Base-by-base conservation (phyloP, 23 tunicate genomes). In the Clavelina lepadiformis region DNA sequence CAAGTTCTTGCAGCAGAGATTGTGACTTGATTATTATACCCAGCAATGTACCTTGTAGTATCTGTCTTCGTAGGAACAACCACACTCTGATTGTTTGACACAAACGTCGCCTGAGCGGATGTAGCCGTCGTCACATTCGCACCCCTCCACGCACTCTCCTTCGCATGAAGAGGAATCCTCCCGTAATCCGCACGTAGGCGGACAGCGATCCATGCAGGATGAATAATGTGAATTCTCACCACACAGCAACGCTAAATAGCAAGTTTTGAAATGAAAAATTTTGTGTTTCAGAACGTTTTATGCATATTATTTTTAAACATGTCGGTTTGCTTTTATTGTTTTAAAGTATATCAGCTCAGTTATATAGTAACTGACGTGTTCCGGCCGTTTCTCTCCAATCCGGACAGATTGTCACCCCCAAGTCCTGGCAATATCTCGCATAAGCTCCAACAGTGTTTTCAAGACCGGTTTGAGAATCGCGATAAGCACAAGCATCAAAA, bases 131-230 rank as follows among this genome's bases (percentile, higher is more conserved):
- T 76, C 56, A 37, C 82, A 76, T 18, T 38, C 46, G 55, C 82
- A 76, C 4, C 74, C 74, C 55, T 76, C 82, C 20, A 67, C 58
- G 38, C 75, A 67, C n/a, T n/a, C n/a, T n/a, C n/a, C n/a, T n/a
- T n/a, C n/a, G n/a, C n/a, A n/a, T n/a, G n/a, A n/a, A n/a, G n/a
- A n/a, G n/a, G n/a, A n/a, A n/a, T n/a, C n/a, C n/a, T n/a, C n/a
- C n/a, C n/a, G n/a, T n/a, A n/a, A n/a, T n/a, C n/a, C 44, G 51
- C 91, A 82, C 24, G 77, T 50, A 1, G 68, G 31, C 19, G 71
- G 78, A 60, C 91, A 82, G 5, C 34, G 33, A 4, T 71, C n/a
- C 28, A 36, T 51, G 38, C 81, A 82, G 15, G 37, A 11, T 18
- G 37, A 24, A 63, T 67, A 82, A 24, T 75, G 54, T 4, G 91